Base-by-base conservation (phyloP, 2,888 invertebrate species). In the Acleris literana region DNA sequence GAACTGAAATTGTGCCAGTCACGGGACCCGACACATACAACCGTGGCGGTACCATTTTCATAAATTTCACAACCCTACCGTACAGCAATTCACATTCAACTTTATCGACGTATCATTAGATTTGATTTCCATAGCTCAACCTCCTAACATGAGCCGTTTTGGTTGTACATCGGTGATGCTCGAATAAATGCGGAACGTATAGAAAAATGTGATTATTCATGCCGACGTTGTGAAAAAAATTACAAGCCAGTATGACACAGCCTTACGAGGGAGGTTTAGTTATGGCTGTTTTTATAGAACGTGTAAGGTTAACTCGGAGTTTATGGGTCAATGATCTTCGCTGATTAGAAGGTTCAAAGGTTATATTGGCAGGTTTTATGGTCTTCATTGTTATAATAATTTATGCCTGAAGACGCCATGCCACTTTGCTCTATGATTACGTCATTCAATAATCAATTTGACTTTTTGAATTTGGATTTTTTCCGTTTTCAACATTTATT, bases 151-250 rank as follows among this genome's bases (percentile, higher is more conserved):
- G 71, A 39, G 79, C 53, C 73, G 69, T 78, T 79, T 65, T 69
- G 56, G 55, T 43, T 33, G 60, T 63, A 61, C 51, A 73, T 63
- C 64, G 69, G 74, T 71, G 72, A 77, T 76, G 84, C 78, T 80
- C 77, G 82, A 85, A 86, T 86, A 87, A 89, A 89, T 84, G 85
- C 86, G 87, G 88, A 86, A 86, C 87, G 89, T 88, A 88, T 88
- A 90, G 87, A 89, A 89, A 91, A 91, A 91, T 91, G 88, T 90
- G 92, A 89, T 89, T 90, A 92, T 89, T 92, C 92, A 92, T 90
- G 90, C 83, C 85, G 86, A 88, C 83, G 90, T 83, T 82, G 86
- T 84, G 84, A 86, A 89, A 90, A 77, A 89, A 88, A 88, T 85
- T 88, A 89, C 86, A 82, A 82, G 82, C 81, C 77, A 78, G 80